These are phyloP conservation scores for Megaustenia siamemsis DNA, from an alignment of 2,888 invertebrate species.

Conservation along the genomic window DNA sequence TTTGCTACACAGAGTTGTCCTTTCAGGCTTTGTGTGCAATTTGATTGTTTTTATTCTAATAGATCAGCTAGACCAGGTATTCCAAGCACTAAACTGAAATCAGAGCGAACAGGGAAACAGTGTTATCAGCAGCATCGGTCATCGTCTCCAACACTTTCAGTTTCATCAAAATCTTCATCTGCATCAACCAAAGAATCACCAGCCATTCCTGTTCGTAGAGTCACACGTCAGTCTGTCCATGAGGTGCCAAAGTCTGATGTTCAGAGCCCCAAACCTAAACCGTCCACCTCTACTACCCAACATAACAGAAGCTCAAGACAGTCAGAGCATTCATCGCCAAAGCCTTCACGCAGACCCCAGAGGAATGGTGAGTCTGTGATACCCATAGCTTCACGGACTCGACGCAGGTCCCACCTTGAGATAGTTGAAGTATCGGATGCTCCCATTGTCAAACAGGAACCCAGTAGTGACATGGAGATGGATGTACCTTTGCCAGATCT, in stretches of 20 bases:
- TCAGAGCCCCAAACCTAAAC: not conserved
- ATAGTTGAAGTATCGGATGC: conserved; percentile 35
- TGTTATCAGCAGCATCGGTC: conserved; percentile 5
- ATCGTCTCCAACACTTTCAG: conserved; percentile 38
- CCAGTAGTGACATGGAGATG: conserved; percentile 46
- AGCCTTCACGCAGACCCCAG: conserved; percentile 16
- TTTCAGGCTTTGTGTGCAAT: no score
- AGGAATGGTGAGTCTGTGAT: conserved; percentile 21
- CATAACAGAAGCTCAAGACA: conserved; percentile 23
- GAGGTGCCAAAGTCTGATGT: conserved; percentile 30
- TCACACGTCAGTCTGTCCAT: conserved; percentile 46
- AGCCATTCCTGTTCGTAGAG: conserved; percentile 29
- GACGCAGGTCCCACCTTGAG: conserved; percentile 44
- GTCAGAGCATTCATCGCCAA: conserved; percentile 35
- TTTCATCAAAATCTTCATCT: conserved; percentile 35
- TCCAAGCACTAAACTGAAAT: conserved; percentile 19
- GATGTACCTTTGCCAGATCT: conserved; percentile 14
- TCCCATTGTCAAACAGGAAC: conserved; percentile 49
- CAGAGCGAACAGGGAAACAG: conserved; percentile 18
- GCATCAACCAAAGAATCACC: conserved; percentile 31
- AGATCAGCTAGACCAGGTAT: conserved; percentile 6
- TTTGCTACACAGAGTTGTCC: no score
- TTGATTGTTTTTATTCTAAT: no score
- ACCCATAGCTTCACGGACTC: conserved; percentile 51
- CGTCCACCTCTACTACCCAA: not conserved